These are phyloP conservation scores for Gobionotothen gibberifrons DNA, from an alignment of 2,797 vertebrate genomes.

Conservation along the genomic window DNA sequence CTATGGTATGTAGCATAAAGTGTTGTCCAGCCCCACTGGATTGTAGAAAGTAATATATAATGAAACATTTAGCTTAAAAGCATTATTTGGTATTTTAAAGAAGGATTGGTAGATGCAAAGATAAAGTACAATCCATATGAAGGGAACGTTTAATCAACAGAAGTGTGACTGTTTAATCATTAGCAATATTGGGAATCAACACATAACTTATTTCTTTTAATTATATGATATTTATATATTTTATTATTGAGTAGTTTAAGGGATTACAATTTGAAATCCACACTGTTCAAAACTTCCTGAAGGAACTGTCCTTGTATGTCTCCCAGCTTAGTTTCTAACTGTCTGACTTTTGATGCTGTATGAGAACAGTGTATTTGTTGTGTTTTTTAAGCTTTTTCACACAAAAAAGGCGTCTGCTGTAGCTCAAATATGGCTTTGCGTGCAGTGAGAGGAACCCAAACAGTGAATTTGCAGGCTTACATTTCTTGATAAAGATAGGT, in stretches of 20 bases:
- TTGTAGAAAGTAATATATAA: conserved; percentile 4
- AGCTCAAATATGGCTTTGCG: neutral
- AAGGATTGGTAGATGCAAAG: neutral
- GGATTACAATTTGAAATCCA: neutral
- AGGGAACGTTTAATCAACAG: conserved; percentile 4
- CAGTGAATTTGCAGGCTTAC: neutral
- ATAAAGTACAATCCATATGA: conserved; percentile 10
- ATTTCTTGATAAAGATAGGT: conserved; percentile 51
- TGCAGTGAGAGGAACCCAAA: neutral
- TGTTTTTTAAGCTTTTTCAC: neutral
- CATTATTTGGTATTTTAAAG: neutral
- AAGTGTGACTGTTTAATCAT: neutral
- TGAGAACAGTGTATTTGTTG: too few species aligned
- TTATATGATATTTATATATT: neutral
- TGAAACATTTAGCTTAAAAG: neutral
- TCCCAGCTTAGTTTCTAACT: neutral
- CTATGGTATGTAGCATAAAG: neutral
- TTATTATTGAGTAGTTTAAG: neutral
- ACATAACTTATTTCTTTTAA: neutral
- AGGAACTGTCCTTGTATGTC: neutral
- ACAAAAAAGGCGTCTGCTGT: neutral
- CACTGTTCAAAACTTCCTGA: neutral
- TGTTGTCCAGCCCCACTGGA: neutral
- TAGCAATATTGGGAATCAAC: neutral
- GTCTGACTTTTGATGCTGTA: neutral